These are phyloP conservation scores for Tetanocera ferruginea DNA, from an alignment of 2,888 invertebrate genomes.

Conservation along the genomic window DNA sequence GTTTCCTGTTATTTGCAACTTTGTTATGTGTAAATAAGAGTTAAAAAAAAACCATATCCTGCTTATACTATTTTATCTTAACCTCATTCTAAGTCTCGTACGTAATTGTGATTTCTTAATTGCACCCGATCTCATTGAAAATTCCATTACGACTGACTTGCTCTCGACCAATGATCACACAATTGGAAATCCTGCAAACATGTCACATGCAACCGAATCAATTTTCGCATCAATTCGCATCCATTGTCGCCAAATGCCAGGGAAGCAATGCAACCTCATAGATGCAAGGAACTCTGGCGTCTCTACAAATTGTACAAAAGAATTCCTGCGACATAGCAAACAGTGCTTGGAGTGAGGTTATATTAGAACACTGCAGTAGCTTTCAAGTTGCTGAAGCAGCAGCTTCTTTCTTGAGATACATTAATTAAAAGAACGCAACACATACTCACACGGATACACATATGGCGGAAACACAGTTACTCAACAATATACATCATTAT, in stretches of 20 bases:
- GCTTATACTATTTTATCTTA: not conserved
- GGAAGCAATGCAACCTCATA: not conserved
- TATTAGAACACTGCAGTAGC: not conserved
- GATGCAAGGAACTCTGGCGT: not conserved
- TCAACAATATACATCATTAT: conserved; percentile 19
- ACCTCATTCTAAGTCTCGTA: too few relatives aligned
- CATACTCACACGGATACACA: conserved; percentile 1
- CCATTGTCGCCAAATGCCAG: conserved; percentile 10
- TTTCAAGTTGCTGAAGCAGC: conserved; percentile 6
- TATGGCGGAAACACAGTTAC: not conserved
- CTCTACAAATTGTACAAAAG: not conserved
- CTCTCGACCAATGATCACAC: conserved; percentile 26
- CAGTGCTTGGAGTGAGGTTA: not conserved
- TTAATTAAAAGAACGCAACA: conserved; percentile 27
- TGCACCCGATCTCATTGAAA: conserved; percentile 19
- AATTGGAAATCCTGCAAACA: conserved; percentile 58
- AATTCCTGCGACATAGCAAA: conserved; percentile 12
- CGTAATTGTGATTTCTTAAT: not conserved
- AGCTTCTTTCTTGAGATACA: conserved; percentile 16
- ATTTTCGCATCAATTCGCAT: conserved; percentile 63
- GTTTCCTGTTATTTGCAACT: too few relatives aligned
- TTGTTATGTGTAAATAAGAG: too few relatives aligned
- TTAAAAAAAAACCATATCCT: too few relatives aligned
- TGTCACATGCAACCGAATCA: conserved; percentile 68
- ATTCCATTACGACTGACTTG: conserved; percentile 27